A percentile compares a stretch with the other conserved stretches of the same genome.
phyloP scores from a whole-genome alignment of 2,888 invertebrate species.

The Shargacucullia verbasci region DNA sequence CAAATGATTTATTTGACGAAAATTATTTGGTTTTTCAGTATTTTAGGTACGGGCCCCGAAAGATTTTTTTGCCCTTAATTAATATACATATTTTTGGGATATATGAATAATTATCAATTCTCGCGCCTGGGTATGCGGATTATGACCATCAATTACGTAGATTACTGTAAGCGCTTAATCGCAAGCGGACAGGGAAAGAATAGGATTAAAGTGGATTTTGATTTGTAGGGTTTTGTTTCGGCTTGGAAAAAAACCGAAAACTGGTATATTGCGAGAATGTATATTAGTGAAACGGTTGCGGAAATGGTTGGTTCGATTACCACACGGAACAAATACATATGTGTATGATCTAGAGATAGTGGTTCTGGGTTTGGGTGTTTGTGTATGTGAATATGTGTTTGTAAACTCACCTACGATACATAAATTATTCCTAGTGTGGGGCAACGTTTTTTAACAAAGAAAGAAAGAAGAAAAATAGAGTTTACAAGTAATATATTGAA shows the following conservation, averaged over 20 bases:
- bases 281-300: no score
- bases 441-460: no score
- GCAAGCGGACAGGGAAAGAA: slow-evolving; percentile 27
- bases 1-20: slow-evolving; percentile 64
- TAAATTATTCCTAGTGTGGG: no score
- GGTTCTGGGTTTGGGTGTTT: no score
- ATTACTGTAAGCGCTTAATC: slow-evolving; percentile 52
- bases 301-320: no score
- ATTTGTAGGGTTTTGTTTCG: slow-evolving; percentile 18
- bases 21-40: slow-evolving; percentile 17
- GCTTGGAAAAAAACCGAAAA: not conserved
- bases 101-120: slow-evolving; percentile 55
- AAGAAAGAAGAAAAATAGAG: no score
- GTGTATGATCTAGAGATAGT: no score
- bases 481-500: no score
- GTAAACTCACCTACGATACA: no score
- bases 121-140: slow-evolving; percentile 40
- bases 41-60: slow-evolving; percentile 29
- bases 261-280: no score
- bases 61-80: slow-evolving; percentile 52
- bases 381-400: no score
- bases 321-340: no score
- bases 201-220: slow-evolving; percentile 36
- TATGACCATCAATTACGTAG: slow-evolving; percentile 52
- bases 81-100: slow-evolving; percentile 59